A percentile compares a stretch with the other conserved stretches of the same genome.
phyloP scores from a whole-genome alignment of 2,113 vertebrate species.

The Pelodiscus sinensis region DNA sequence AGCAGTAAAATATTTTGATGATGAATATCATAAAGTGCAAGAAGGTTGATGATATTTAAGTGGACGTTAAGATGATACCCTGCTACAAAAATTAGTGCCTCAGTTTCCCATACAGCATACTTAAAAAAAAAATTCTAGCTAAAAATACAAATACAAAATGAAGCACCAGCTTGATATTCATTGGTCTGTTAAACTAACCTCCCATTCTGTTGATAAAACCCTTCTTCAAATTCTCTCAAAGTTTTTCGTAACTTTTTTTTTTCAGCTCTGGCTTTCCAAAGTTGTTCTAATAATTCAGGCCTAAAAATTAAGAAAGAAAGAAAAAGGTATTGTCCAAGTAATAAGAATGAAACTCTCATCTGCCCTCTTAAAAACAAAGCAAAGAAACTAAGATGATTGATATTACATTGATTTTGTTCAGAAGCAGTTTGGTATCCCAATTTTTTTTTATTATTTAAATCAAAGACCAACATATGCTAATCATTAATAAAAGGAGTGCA shows the following conservation, averaged over 20 bases:
- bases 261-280: slow-evolving; percentile 97
- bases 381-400: not conserved
- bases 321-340: not conserved
- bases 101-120: not conserved
- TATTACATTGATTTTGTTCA: not conserved
- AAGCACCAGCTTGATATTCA: not conserved
- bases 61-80: not conserved
- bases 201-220: slow-evolving; percentile 96
- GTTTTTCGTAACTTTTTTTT: slow-evolving; percentile 96
- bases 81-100: not conserved
- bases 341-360: not conserved
- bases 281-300: slow-evolving; percentile 97
- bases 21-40: not conserved
- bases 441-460: not conserved
- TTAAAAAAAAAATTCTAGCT: not conserved
- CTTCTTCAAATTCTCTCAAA: slow-evolving; percentile 93
- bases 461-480: not conserved
- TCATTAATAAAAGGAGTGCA: not conserved
- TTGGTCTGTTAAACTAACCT: slow-evolving; percentile 80
- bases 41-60: not conserved
- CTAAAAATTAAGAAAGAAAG: slow-evolving; percentile 75
- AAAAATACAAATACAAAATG: not conserved
- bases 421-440: not conserved
- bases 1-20: not conserved
- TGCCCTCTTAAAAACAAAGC: not conserved